Evolutionary conservation across 2,113 vertebrate genomes (phyloP), one percentile per base, ranked within the genome.

Genomic region (Carassius auratus): DNA sequence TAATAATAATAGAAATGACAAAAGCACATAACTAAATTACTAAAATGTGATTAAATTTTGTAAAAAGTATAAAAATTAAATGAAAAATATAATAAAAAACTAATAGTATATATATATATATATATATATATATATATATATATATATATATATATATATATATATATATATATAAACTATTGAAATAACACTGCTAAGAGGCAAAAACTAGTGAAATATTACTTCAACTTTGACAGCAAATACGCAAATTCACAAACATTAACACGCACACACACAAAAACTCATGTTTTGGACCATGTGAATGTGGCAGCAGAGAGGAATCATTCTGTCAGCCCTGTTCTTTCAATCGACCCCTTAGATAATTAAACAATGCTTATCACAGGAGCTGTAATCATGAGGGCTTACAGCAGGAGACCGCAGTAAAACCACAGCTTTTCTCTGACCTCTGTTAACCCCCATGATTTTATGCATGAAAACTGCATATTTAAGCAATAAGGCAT

Each of bases 361-460:
- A 84, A 87, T 81, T 81, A 81, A 59, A 1, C 19, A 69, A 75
- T 84, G 86, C 48, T 76, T 87, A 81, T 84, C 68, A 64, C 48
- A 45, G 52, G 83, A 76, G 36, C 42, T 74, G 66, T 42, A 21
- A 79, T 76, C 38, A 36, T 50, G 15, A 76, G 83, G 42, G 68
- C 17, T n/a, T 38, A 48, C 36, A 42, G 78, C 77, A 0, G 38
- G 69, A 61, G 14, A 75, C 50, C 33, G 17, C 38, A 1, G 36
- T 42, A 52, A 64, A 50, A 64, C 26, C 30, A 14, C 36, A 2
- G 36, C 73, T 33, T 55, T 17, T 15, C 45, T 52, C 17, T 84
- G 42, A 64, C 38, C 74, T 36, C 42, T 64, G 19, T 36, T 23
- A 66, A 52, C 36, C 21, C 0, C 0, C 9, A 38, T 38, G 33